phyloP scores from a whole-genome alignment of 2,888 invertebrate species.

The Chromoteleia sp. region DNA sequence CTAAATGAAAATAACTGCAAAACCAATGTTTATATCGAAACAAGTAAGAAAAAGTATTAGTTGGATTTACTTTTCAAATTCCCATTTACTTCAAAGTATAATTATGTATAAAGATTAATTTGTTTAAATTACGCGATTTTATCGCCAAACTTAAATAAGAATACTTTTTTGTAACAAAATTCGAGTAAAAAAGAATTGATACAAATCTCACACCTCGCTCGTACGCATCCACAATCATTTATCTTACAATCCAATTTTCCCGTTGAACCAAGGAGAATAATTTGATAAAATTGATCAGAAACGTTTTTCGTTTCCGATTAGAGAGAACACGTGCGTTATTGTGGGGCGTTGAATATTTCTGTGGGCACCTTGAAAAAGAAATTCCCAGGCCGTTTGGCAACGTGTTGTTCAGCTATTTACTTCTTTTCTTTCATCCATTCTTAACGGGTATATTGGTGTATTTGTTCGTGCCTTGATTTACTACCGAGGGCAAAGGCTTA shows the following conservation, averaged over 20 bases:
- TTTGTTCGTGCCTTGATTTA: constrained; percentile 80
- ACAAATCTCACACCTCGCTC: too few species aligned
- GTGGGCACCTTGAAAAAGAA: constrained; percentile 45
- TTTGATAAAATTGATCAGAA: constrained; percentile 27
- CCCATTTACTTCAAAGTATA: too few species aligned
- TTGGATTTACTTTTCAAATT: too few species aligned
- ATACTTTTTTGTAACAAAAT: too few species aligned
- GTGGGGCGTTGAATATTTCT: constrained; percentile 53
- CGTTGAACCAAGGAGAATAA: constrained; percentile 17
- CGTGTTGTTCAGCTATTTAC: constrained; percentile 52
- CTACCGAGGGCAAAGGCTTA: constrained; percentile 77
- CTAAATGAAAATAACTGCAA: constrained; percentile 15
- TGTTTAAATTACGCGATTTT: too few species aligned
- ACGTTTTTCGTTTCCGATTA: constrained; percentile 27
- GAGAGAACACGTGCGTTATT: constrained; percentile 40
- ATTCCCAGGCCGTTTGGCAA: constrained; percentile 58
- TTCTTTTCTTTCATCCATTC: constrained; percentile 66
- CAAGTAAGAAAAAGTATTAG: neutral
- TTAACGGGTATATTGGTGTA: constrained; percentile 68
- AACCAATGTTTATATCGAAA: neutral
- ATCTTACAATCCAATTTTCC: constrained; percentile 33
- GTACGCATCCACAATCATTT: too few species aligned
- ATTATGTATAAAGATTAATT: too few species aligned
- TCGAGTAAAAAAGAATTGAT: too few species aligned
- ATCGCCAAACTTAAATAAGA: too few species aligned